Base-by-base conservation (phyloP, 2,797 vertebrate genomes). In the Betta splendens region DNA sequence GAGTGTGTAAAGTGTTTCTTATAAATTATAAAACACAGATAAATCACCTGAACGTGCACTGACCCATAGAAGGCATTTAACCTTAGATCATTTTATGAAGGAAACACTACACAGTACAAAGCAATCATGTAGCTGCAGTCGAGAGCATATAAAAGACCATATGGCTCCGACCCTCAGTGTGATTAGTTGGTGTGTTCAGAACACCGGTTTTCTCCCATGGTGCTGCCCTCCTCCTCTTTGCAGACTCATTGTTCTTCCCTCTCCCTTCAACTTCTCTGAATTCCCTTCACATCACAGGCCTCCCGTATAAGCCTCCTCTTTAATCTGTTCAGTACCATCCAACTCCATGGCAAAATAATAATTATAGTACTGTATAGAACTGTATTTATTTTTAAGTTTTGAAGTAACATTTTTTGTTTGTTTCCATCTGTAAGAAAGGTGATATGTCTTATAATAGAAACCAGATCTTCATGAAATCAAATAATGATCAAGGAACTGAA, bases 171-270 rank as follows among this genome's bases (percentile, higher is more conserved):
- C 23, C 7, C 32, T 35, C 23, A 3, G 11, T 31, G 16, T 9
- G 7, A 60, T 50, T 50, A 50, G 35, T 44, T 15, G 31, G 32
- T 22, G 37, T 28, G 36, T 48, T 63, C 49, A 63, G 42, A 46
- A 12, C 42, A 9, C 33, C 42, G 3, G 17, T 21, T 44, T 48
- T 70, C 64, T 72, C 60, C 60, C 64, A 69, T 32, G 4, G 60
- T 49, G 39, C 21, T 47, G 57, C 56, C 55, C 48, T 65, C 51
- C 60, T 69, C 47, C 55, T 66, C 25, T 42, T 40, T 44, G 57
- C 58, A 60, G 40, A 69, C 26, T 52, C 45, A 78, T 78, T 74
- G 70, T 70, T 70, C 17, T 23, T 46, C 26, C 54, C 29, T 69
- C 54, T 69, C 47, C 36, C 11, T 64, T 56, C 44, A 69, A 16